These are phyloP conservation scores for Nomada ruficornis DNA, from an alignment of 2,888 invertebrate species.

Conservation along the genomic window DNA sequence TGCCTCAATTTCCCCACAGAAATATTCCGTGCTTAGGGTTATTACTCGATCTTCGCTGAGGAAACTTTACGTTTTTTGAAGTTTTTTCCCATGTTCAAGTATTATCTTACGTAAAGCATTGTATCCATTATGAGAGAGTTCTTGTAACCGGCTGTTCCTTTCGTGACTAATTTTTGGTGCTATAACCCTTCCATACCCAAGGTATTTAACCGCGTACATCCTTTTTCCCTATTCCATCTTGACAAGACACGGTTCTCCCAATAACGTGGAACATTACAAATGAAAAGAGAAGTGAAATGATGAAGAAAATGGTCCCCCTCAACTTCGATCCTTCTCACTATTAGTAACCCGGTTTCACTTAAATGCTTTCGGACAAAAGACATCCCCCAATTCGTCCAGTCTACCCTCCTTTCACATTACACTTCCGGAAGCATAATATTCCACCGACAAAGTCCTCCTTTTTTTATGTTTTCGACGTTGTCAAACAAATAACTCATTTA, in stretches of 20 bases:
- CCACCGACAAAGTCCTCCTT: no score
- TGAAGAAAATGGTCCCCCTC: no score
- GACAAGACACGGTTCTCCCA: constrained; percentile 11
- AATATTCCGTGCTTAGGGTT: background rate
- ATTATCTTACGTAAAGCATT: constrained; percentile 55
- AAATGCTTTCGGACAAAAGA: no score
- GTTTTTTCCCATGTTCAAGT: constrained; percentile 41
- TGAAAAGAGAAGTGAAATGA: background rate
- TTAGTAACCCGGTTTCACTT: no score
- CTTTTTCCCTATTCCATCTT: constrained; percentile 11
- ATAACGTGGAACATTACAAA: background rate
- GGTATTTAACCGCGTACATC: constrained; percentile 33
- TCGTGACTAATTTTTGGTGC: constrained; percentile 56
- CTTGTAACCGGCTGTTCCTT: constrained; percentile 48
- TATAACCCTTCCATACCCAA: constrained; percentile 49
- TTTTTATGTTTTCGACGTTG: background rate
- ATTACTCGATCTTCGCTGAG: constrained; percentile 16
- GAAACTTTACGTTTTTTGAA: constrained; percentile 39
- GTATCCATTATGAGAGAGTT: constrained; percentile 58
- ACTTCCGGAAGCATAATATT: no score
- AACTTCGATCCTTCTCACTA: no score
- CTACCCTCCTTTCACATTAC: no score
- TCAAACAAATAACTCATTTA: background rate
- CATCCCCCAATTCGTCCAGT: no score
- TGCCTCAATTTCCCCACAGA: background rate